phyloP scores from a whole-genome alignment of 2,113 vertebrate species.

The Oreochromis aureus region DNA sequence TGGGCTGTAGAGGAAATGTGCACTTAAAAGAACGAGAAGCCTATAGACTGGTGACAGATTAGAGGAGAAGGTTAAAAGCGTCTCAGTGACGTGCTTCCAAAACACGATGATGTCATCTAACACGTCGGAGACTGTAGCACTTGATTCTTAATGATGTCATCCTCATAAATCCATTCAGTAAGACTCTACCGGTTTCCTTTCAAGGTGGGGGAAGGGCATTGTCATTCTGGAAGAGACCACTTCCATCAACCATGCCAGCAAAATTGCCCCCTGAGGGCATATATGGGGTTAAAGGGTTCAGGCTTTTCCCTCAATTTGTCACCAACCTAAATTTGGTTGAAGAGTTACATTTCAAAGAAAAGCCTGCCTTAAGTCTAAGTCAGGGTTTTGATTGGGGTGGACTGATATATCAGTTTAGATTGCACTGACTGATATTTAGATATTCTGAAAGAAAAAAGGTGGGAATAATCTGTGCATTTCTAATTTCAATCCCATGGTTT shows the following conservation, averaged over 20 bases:
- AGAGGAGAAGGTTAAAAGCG: neutral
- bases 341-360: neutral
- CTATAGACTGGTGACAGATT: neutral
- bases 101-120: neutral
- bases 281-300: neutral
- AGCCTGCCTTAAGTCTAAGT: neutral
- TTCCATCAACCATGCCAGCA: neutral
- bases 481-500: neutral
- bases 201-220: neutral
- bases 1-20: conserved; percentile 1
- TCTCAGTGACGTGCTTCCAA: neutral
- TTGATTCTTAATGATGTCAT: neutral
- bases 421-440: neutral
- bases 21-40: conserved; percentile 11
- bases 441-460: neutral
- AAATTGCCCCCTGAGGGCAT: neutral
- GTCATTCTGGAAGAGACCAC: neutral
- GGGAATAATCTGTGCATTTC: neutral
- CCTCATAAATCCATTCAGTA: neutral
- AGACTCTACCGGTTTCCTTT: neutral
- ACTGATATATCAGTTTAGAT: neutral
- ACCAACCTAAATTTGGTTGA: neutral
- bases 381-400: neutral
- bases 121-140: neutral
- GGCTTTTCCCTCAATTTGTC: neutral